Percentiles rank a stretch among this genome's conserved stretches.
These are phyloP conservation scores for Calonectris borealis DNA, from an alignment of 2,113 vertebrate species.

Conservation along the genomic window DNA sequence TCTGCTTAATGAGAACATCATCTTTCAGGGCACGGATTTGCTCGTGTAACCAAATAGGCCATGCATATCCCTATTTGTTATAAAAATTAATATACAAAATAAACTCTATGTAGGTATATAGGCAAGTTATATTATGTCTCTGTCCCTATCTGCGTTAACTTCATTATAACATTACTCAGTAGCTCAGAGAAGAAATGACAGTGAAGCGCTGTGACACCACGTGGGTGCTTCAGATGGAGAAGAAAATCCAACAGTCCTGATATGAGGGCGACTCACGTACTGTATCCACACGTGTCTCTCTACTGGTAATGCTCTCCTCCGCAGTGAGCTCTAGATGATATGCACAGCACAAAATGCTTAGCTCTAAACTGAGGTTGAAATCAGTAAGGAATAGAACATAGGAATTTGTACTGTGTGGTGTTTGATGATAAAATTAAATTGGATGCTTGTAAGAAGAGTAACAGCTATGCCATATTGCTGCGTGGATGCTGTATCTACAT, in stretches of 20 bases:
- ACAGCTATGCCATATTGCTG: constrained; percentile 21
- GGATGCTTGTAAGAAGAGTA: neutral
- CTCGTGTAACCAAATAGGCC: constrained; percentile 35
- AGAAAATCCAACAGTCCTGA: neutral
- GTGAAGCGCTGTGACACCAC: neutral
- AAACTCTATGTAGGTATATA: constrained; percentile 14
- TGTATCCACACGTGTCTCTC: neutral
- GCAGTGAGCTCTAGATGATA: neutral
- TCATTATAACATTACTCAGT: neutral
- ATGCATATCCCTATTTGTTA: constrained; percentile 41
- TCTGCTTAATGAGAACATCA: constrained; percentile 55
- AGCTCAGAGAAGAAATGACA: neutral
- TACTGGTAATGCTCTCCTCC: neutral
- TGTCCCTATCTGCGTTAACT: neutral
- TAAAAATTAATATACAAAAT: constrained; percentile 36
- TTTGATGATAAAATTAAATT: constrained; percentile 3
- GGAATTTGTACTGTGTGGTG: neutral
- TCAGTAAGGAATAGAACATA: neutral
- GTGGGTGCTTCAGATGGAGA: neutral
- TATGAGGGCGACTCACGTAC: neutral
- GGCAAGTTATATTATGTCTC: neutral
- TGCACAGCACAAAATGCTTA: neutral
- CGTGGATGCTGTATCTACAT: neutral
- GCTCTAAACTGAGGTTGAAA: neutral
- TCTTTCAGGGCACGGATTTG: constrained; percentile 48